phyloP scores from a whole-genome alignment of 2,113 vertebrate species.

The Cinclus cinclus region DNA sequence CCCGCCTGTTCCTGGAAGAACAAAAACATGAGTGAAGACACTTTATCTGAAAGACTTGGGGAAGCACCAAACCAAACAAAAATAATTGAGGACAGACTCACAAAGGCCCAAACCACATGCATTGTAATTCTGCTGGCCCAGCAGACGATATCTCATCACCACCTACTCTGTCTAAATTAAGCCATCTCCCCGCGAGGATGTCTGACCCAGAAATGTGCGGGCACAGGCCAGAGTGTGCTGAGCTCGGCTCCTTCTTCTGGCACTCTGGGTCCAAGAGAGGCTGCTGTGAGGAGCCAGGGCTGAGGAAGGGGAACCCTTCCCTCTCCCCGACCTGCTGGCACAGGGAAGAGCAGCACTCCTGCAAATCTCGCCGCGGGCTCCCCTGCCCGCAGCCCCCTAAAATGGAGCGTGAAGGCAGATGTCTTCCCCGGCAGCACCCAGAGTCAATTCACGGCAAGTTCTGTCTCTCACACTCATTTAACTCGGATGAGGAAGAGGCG shows the following conservation, averaged over 20 bases:
- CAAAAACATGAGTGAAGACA: background rate
- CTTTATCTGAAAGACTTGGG: slow-evolving; percentile 5
- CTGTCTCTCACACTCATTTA: background rate
- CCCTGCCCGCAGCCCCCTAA: background rate
- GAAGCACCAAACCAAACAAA: background rate
- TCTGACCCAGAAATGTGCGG: background rate
- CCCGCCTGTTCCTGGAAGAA: background rate
- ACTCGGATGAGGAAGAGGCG: background rate
- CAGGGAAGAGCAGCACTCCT: background rate
- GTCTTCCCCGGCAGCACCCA: background rate
- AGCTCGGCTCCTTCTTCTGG: accelerated
- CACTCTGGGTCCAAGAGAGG: background rate
- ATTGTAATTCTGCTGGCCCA: slow-evolving; percentile 28
- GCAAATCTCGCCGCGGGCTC: no score
- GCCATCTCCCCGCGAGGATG: background rate
- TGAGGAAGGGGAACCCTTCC: accelerated
- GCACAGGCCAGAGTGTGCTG: background rate
- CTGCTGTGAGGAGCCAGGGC: background rate
- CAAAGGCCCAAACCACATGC: background rate
- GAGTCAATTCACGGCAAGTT: background rate
- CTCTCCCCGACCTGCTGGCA: accelerated
- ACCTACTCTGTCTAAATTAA: slow-evolving; percentile 39
- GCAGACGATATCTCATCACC: background rate
- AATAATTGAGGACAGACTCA: background rate
- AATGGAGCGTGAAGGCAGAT: accelerated